A percentile compares a stretch with the other conserved stretches of the same genome.
Conservation (phyloP, 2,113 vertebrate species). For the Cyphomyrus plagiostoma region DNA sequence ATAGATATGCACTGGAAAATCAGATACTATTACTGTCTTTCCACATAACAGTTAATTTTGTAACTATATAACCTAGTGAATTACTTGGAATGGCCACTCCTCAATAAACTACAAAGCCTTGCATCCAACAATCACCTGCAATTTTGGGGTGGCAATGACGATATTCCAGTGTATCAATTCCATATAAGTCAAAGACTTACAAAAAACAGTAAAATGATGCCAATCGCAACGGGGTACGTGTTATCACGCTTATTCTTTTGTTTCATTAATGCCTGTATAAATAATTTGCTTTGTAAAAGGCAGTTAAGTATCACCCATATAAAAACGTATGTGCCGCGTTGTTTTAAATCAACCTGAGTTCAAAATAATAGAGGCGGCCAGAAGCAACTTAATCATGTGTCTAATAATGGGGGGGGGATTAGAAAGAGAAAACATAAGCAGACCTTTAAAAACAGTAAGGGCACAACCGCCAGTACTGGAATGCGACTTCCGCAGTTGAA, state of each 20-base stretch:
- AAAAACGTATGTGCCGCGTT: not conserved
- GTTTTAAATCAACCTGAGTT: not conserved
- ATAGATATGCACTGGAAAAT: not conserved
- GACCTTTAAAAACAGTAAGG: not conserved
- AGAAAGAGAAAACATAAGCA: not conserved
- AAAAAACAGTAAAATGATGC: not conserved
- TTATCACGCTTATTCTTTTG: not conserved
- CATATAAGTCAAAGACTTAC: not conserved
- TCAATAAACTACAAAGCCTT: not conserved
- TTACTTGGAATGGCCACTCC: not conserved
- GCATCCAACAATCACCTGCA: not conserved
- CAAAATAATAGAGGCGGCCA: not conserved
- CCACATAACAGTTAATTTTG: not conserved
- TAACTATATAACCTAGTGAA: not conserved
- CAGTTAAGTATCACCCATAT: not conserved
- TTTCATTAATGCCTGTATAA: not conserved
- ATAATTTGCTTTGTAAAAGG: not conserved
- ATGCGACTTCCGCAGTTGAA: slow-evolving; percentile 63
- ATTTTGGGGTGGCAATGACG: not conserved
- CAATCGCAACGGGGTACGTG: not conserved
- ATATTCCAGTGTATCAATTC: not conserved
- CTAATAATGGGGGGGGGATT: not conserved
- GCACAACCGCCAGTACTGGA: slow-evolving; percentile 42
- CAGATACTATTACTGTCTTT: not conserved
- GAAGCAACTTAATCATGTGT: not conserved